phyloP scores from a whole-genome alignment of 2,797 vertebrate species.

The Allobates femoralis region DNA sequence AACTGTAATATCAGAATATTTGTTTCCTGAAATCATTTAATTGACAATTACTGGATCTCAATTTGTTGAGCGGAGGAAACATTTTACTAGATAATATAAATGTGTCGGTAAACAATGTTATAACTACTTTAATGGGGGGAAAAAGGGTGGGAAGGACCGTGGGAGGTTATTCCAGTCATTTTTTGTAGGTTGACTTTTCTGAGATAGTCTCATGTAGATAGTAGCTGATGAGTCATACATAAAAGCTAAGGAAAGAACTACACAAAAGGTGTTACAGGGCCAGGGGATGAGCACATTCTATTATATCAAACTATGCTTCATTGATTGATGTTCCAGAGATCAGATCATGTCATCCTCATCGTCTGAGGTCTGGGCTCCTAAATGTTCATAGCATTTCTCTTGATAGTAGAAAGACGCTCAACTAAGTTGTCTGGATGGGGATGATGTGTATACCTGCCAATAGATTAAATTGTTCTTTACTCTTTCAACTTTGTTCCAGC shows the following conservation, averaged over 20 bases:
- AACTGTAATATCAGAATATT: neutral
- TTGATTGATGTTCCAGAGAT: neutral
- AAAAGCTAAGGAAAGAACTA: neutral
- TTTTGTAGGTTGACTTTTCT: neutral
- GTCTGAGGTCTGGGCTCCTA: neutral
- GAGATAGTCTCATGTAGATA: neutral
- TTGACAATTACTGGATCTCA: neutral
- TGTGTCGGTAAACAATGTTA: neutral
- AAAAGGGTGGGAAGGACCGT: neutral
- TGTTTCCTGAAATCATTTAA: neutral
- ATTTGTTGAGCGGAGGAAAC: neutral
- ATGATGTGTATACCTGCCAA: neutral
- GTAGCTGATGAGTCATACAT: slow-evolving; percentile 5
- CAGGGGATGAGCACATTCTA: neutral
- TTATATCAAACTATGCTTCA: neutral
- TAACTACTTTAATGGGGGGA: neutral
- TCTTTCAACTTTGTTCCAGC: slow-evolving; percentile 10
- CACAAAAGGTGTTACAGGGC: neutral
- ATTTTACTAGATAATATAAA: neutral
- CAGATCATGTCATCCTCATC: neutral
- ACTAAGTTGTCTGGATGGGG: neutral
- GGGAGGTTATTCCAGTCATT: neutral
- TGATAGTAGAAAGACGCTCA: neutral
- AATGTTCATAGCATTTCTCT: neutral
- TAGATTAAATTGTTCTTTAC: neutral